Evolutionary conservation across 2,888 invertebrate species (phyloP), one percentile per base, ranked within the genome.

Genomic region (Drosophila nr. medialis): DNA sequence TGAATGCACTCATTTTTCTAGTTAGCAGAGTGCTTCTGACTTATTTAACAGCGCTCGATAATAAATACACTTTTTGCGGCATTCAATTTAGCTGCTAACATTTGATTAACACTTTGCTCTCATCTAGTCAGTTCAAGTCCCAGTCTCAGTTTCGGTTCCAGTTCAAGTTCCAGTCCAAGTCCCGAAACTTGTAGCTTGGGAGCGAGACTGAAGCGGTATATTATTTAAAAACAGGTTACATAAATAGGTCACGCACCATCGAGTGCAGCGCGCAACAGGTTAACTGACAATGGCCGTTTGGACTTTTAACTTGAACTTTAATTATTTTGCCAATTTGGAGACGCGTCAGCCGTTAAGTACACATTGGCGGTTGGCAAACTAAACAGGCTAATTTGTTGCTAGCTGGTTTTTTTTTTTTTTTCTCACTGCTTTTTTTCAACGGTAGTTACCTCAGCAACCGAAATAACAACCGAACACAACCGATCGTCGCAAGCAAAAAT

Each of bases 221-320:
- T 85, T 81, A 77, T 77, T 83, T 70, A 66, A 81, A 79, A 91
- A 91, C 91, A 91, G 91, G 91, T 91, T 91, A 91, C 90, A 91
- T 91, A 91, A 91, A 91, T 91, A 77, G 86, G 91, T 89, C 89
- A 89, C 89, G 89, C 86, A 90, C 86, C 86, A 89, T 73, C 79
- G 84, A 89, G 77, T 80, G 90, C 90, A 85, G 67, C 83, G 86
- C 87, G 73, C 90, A 88, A 89, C 90, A 85, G 88, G 88, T 87
- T 77, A 73, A 77, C 45, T 24, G 45, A 45, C 50, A 77, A 67
- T 64, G 51, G 45, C 54, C 64, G 60, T 66, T 70, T 69, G 45
- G 53, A 68, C 59, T 60, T 64, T 60, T 68, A 48, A 66, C 54
- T 67, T 67, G 40, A 70, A 58, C 67, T 58, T 63, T 29, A 71